Evolutionary conservation across 2,797 vertebrate species (phyloP).

Genomic region (Propithecus perrieri): DNA sequence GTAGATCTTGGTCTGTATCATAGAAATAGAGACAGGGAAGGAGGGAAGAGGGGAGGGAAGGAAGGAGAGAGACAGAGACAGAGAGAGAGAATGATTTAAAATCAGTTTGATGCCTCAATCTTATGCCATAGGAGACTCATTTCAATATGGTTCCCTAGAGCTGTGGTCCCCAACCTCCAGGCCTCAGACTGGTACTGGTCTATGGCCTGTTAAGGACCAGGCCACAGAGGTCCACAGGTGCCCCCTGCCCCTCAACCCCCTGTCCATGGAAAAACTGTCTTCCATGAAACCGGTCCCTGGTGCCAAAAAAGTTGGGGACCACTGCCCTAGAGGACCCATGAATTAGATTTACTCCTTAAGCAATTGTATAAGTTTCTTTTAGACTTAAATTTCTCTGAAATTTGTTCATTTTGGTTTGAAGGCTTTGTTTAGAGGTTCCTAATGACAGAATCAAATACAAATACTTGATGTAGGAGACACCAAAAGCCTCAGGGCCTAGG

Average conservation of each 20-base stretch:
- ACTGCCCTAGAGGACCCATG: neutral
- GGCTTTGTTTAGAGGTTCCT: conserved; percentile 20
- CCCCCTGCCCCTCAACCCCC: too few species aligned
- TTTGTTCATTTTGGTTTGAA: neutral
- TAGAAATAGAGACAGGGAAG: neutral
- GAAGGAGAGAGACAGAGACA: neutral
- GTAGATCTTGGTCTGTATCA: neutral
- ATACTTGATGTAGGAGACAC: neutral
- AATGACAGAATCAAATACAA: neutral
- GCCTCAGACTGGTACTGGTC: too few species aligned
- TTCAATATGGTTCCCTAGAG: too few species aligned
- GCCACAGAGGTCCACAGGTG: too few species aligned
- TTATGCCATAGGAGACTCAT: neutral
- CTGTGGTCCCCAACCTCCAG: too few species aligned
- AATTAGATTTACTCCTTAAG: neutral
- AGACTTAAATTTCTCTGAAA: neutral
- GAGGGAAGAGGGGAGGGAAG: neutral
- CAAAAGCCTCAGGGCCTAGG: neutral
- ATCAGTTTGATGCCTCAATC: neutral
- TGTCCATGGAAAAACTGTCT: too few species aligned
- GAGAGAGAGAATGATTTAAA: neutral
- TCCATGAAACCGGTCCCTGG: too few species aligned
- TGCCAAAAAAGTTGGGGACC: too few species aligned
- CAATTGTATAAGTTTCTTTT: neutral
- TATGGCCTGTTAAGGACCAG: too few species aligned